Percentiles rank a stretch among this genome's conserved stretches.
These are phyloP conservation scores for Drosophila percnosoma DNA, from an alignment of 2,888 invertebrate genomes.

Conservation along the genomic window DNA sequence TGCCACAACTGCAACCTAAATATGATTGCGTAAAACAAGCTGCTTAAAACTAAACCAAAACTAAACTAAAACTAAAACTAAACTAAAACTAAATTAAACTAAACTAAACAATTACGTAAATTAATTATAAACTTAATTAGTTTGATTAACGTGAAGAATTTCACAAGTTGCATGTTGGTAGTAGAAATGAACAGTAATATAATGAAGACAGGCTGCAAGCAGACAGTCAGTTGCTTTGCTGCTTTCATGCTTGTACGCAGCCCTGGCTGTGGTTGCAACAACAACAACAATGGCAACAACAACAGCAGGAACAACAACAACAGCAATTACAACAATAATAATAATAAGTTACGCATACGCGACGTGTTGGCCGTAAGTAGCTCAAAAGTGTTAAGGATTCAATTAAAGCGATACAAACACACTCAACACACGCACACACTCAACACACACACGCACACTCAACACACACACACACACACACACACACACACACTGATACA, in stretches of 20 bases:
- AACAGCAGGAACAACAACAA: slow-evolving; percentile 21
- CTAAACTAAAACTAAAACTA: too few relatives aligned
- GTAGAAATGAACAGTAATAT: background rate
- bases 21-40: background rate
- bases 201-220: background rate
- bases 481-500: background rate
- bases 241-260: slow-evolving; percentile 32
- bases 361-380: slow-evolving; percentile 80
- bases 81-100: too few relatives aligned
- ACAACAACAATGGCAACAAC: slow-evolving; percentile 18
- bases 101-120: background rate
- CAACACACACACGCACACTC: background rate
- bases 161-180: background rate
- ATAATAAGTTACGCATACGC: slow-evolving; percentile 75
- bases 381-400: slow-evolving; percentile 83
- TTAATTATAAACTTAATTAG: background rate
- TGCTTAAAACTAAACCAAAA: background rate
- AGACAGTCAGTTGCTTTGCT: background rate
- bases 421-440: slow-evolving; percentile 16
- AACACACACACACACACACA: slow-evolving; percentile 1
- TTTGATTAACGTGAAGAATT: background rate
- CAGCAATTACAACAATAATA: slow-evolving; percentile 40
- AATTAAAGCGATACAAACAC: slow-evolving; percentile 81
- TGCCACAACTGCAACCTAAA: background rate
- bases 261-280: slow-evolving; percentile 44